These are phyloP conservation scores for Vombatus ursinus DNA, from an alignment of 2,113 vertebrate species.

Conservation along the genomic window DNA sequence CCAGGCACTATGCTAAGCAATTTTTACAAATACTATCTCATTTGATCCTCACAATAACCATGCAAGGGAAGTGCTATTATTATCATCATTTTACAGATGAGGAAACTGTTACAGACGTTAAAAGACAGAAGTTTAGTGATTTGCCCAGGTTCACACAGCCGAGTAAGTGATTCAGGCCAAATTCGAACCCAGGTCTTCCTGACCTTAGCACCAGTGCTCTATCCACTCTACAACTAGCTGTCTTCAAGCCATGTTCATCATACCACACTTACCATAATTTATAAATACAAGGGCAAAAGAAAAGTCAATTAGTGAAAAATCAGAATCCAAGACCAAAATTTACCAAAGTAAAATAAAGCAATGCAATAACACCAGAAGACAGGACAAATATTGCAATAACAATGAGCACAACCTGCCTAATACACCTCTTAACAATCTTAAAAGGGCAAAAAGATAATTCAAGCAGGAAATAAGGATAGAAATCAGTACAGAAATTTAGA, in stretches of 20 bases:
- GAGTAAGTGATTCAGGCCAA: background rate
- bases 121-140: background rate
- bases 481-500: background rate
- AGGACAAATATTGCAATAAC: background rate
- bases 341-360: background rate
- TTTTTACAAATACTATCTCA: background rate
- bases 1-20: background rate
- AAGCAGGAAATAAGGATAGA: background rate
- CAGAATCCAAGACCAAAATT: background rate
- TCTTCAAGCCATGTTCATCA: background rate
- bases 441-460: background rate
- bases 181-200: background rate
- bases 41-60: background rate
- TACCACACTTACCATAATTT: background rate
- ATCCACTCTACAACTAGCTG: background rate
- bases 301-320: background rate
- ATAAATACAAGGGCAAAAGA: background rate
- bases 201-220: background rate
- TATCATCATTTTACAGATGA: background rate
- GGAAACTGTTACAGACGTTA: background rate
- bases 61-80: background rate
- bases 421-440: background rate
- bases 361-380: background rate
- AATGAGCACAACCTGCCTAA: background rate
- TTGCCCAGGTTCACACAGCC: background rate